phyloP scores from a whole-genome alignment of 2,888 invertebrate genomes.

The Lacanobia wlatinum region DNA sequence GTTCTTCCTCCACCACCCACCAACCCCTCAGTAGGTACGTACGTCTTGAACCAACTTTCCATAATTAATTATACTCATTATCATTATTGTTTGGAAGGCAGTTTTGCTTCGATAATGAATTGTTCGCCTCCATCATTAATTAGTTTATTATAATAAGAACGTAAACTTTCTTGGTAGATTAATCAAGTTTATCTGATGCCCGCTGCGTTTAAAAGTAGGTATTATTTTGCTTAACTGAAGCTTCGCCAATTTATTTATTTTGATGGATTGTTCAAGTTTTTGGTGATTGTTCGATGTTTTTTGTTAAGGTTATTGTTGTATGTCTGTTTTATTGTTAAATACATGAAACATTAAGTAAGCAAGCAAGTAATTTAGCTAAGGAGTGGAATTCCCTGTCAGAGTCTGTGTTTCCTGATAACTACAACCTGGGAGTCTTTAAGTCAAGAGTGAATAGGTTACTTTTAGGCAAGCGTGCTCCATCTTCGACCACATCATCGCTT shows the following conservation, averaged over 20 bases:
- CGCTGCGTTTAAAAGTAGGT: constrained; percentile 77
- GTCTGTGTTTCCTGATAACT: no score
- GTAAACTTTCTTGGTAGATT: constrained; percentile 87
- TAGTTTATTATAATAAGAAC: constrained; percentile 91
- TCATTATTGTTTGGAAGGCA: constrained; percentile 91
- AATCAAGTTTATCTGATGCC: constrained; percentile 89
- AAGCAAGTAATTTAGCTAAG: no score
- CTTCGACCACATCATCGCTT: no score
- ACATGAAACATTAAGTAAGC: background rate
- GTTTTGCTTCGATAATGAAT: constrained; percentile 91
- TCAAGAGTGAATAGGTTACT: no score
- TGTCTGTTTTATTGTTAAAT: background rate
- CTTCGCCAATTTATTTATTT: constrained; percentile 62
- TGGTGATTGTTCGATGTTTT: constrained; percentile 39
- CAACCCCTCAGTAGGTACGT: constrained; percentile 79
- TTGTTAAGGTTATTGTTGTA: constrained; percentile 2
- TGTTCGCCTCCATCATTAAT: constrained; percentile 90
- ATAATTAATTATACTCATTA: constrained; percentile 91
- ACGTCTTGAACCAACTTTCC: constrained; percentile 90
- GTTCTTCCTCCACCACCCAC: constrained; percentile 64
- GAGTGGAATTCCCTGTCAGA: no score
- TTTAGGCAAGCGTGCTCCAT: no score
- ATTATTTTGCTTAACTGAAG: constrained; percentile 64
- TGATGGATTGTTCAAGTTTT: constrained; percentile 61
- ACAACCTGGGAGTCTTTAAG: no score